These are phyloP conservation scores for Epizoanthus stellaris DNA, from an alignment of 92 coral and sea anemone species.

Conservation along the genomic window DNA sequence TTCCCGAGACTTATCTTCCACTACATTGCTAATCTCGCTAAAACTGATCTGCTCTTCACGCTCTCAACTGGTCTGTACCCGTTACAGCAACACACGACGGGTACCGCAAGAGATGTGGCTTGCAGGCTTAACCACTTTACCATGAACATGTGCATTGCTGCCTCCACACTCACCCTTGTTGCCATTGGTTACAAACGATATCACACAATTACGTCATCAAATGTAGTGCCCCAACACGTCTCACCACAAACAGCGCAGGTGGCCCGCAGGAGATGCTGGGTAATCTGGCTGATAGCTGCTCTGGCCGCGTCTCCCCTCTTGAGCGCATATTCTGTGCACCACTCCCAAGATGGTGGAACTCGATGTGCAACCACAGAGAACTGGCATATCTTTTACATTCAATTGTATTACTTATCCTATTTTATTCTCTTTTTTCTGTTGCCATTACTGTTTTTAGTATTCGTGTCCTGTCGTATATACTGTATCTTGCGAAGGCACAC, in stretches of 20 bases:
- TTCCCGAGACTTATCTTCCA: neutral
- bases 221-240: neutral
- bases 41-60: neutral
- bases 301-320: constrained; percentile 3
- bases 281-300: constrained; percentile 10
- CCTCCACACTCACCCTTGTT: neutral
- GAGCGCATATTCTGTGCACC: constrained; percentile 1
- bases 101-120: neutral
- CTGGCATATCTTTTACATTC: constrained; percentile 1
- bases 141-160: neutral
- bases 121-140: neutral
- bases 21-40: neutral
- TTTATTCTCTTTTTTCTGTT: neutral
- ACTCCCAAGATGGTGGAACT: neutral
- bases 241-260: neutral
- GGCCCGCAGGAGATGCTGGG: neutral
- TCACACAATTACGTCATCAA: neutral
- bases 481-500: neutral
- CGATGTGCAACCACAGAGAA: neutral
- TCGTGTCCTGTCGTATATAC: constrained; percentile 10
- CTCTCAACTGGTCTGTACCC: neutral
- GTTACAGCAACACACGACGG: neutral
- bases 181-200: constrained; percentile 17
- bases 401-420: neutral
- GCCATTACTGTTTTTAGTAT: neutral